Conservation (phyloP, 2,888 invertebrate genomes). For the Euclidia mi region DNA sequence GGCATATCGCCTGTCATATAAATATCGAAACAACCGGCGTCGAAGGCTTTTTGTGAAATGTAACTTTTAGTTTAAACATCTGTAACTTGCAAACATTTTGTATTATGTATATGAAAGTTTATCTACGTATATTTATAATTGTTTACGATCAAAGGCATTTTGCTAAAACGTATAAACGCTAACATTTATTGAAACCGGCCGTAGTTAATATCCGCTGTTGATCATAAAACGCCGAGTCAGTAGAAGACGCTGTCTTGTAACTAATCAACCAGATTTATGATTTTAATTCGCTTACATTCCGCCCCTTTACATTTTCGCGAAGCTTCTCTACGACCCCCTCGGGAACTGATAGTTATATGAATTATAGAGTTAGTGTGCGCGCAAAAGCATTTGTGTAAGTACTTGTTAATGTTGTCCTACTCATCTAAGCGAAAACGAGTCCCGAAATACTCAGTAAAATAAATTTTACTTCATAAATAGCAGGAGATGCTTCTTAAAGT, state of each 20-base stretch:
- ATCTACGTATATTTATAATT: too few relatives aligned
- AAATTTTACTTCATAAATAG: slow-evolving; percentile 12
- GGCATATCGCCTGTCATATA: too few relatives aligned
- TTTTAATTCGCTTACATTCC: slow-evolving; percentile 19
- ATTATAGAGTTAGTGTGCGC: slow-evolving; percentile 7
- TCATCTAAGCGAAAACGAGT: slow-evolving; percentile 3
- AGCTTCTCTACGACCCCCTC: slow-evolving; percentile 9
- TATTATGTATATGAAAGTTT: too few relatives aligned
- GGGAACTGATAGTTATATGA: slow-evolving; percentile 17
- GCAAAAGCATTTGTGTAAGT: slow-evolving; percentile 5
- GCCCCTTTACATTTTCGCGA: slow-evolving; percentile 8
- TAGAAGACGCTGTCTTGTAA: slow-evolving; percentile 7
- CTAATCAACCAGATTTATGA: slow-evolving; percentile 27
- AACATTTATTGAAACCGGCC: too few relatives aligned
- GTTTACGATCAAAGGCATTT: too few relatives aligned
- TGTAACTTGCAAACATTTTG: too few relatives aligned
- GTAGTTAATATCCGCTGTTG: neutral
- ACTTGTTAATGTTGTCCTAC: slow-evolving; percentile 1
- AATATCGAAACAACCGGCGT: too few relatives aligned
- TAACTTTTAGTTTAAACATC: too few relatives aligned
- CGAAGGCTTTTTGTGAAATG: too few relatives aligned
- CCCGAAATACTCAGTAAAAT: slow-evolving; percentile 5
- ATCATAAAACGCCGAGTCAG: neutral
- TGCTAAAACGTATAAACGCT: too few relatives aligned
- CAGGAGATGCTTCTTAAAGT: slow-evolving; percentile 7